Evolutionary conservation across 2,888 invertebrate species (phyloP).

Genomic region (Siphlonurus alternatus): DNA sequence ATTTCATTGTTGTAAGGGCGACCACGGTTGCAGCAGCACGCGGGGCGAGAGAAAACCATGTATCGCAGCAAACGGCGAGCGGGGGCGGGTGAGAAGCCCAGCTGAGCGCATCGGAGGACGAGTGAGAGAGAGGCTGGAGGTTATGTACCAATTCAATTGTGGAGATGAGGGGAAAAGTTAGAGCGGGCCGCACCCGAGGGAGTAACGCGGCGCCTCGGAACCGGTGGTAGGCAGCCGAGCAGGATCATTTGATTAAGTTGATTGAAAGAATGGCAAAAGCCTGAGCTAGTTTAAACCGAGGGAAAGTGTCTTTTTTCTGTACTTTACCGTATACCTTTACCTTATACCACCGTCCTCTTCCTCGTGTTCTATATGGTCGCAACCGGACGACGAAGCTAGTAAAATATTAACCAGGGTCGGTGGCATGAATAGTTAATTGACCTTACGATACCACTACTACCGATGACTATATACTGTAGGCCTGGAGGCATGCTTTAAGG

Average conservation of each 20-base stretch:
- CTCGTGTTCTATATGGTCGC: background rate
- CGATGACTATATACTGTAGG: no score
- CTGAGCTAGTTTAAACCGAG: background rate
- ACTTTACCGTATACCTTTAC: background rate
- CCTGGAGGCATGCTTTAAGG: no score
- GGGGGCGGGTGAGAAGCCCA: no score
- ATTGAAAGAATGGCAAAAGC: constrained; percentile 7
- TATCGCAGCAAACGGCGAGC: no score
- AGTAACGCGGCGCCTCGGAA: background rate
- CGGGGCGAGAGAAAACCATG: no score
- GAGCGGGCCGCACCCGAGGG: background rate
- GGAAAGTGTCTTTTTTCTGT: background rate
- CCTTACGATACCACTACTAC: background rate
- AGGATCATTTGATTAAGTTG: constrained; percentile 10
- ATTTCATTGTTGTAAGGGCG: no score
- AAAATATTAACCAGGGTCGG: background rate
- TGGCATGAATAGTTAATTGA: constrained; percentile 7
- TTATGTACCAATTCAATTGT: constrained; percentile 1
- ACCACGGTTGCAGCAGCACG: no score
- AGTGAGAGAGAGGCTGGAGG: background rate
- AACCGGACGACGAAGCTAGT: background rate
- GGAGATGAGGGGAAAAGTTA: background rate
- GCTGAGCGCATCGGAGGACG: background rate
- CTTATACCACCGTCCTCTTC: background rate
- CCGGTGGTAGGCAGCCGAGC: background rate